A percentile compares a stretch with the other conserved stretches of the same genome.
phyloP scores from a whole-genome alignment of 2,797 vertebrate genomes.

The Takifugu ocellatus region DNA sequence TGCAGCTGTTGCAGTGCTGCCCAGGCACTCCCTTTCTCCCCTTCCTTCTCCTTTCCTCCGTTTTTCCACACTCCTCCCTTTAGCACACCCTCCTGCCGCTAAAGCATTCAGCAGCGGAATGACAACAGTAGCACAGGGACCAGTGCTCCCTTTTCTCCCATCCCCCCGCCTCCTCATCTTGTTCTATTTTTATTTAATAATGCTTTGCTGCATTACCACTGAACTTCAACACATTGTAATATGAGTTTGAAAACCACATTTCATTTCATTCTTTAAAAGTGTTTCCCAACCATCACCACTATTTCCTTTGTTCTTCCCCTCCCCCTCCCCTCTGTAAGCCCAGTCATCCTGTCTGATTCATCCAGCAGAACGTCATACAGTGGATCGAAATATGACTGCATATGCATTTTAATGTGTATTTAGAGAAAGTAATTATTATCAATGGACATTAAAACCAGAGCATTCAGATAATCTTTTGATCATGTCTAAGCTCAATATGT shows the following conservation, averaged over 20 bases:
- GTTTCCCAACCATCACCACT: constrained; percentile 53
- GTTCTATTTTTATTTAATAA: constrained; percentile 64
- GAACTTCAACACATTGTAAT: constrained; percentile 46
- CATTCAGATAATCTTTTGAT: constrained; percentile 52
- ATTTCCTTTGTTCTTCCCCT: constrained; percentile 72
- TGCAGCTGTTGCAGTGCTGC: constrained; percentile 78
- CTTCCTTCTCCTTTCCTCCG: constrained; percentile 65
- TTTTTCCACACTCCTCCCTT: constrained; percentile 70
- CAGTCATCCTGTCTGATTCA: constrained; percentile 53
- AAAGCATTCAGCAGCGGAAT: constrained; percentile 82
- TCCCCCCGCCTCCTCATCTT: constrained; percentile 36
- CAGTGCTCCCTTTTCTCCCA: constrained; percentile 68
- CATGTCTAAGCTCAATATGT: constrained; percentile 46
- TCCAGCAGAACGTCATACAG: constrained; percentile 44
- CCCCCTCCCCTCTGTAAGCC: constrained; percentile 50
- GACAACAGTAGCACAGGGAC: constrained; percentile 78
- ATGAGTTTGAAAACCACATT: constrained; percentile 33
- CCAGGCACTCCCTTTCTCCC: constrained; percentile 74
- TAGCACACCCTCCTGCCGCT: constrained; percentile 73
- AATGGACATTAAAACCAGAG: constrained; percentile 41
- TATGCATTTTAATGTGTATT: constrained; percentile 17
- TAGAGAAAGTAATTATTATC: constrained; percentile 12
- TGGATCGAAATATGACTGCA: constrained; percentile 29
- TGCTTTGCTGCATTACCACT: constrained; percentile 60
- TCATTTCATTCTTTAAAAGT: constrained; percentile 22